Evolutionary conservation across 2,113 vertebrate genomes (phyloP).

Genomic region (Psilopogon haemacephalus): DNA sequence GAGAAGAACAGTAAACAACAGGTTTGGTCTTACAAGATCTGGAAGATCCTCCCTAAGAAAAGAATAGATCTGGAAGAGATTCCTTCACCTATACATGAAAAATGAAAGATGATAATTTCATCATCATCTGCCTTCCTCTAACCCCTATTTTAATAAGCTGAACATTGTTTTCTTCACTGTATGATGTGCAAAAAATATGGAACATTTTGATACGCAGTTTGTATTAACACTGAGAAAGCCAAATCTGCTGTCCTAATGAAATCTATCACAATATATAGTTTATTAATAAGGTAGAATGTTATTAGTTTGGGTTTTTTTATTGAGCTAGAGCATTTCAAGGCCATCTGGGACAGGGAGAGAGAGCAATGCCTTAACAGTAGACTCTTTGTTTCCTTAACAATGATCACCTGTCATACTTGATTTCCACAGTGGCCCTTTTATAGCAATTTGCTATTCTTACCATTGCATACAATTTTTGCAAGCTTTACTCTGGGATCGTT

Average conservation of each 20-base stretch:
- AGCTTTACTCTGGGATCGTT: constrained; percentile 28
- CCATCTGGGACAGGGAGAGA: background rate
- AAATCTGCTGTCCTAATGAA: constrained; percentile 13
- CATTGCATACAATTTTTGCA: constrained; percentile 60
- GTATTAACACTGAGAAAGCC: background rate
- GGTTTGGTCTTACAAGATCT: background rate
- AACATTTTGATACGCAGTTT: background rate
- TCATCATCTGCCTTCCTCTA: background rate
- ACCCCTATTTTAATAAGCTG: background rate
- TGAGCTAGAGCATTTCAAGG: constrained; percentile 30
- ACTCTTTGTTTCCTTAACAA: constrained; percentile 64
- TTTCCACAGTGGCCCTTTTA: constrained; percentile 62
- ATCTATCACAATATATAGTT: constrained; percentile 29
- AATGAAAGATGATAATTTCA: background rate
- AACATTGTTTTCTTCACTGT: background rate
- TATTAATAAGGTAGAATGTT: constrained; percentile 58
- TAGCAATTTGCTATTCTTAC: constrained; percentile 65
- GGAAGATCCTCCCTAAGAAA: background rate
- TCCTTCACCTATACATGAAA: background rate
- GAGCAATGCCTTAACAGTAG: constrained; percentile 42
- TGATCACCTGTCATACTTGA: constrained; percentile 68
- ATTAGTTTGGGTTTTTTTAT: constrained; percentile 12
- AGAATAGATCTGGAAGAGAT: background rate
- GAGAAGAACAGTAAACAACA: background rate
- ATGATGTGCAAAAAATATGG: background rate